Base-by-base conservation (phyloP, 2,888 invertebrate species). In the Sphaerophoria taeniata region DNA sequence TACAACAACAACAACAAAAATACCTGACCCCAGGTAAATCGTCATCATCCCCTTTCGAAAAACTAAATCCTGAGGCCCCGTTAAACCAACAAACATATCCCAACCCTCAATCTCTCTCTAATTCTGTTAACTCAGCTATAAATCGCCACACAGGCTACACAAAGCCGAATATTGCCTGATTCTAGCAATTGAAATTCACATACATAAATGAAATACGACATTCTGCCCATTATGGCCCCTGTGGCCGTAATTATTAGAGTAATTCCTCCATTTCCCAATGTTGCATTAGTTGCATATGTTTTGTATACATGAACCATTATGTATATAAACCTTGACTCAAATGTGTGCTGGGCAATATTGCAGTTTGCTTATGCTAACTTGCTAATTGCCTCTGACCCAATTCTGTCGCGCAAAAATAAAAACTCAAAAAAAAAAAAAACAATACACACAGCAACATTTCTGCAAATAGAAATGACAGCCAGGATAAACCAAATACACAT, bases 371-470 rank as follows among this genome's bases (percentile, higher is more conserved):
- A 43, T 53, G 34, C 63, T 58, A 70, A 69, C 75, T 72, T 75
- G 60, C 80, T 81, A 77, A 85, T 85, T 85, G 76, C 80, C 76
- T 81, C 31, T 81, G 81, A 85, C 81, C 85, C 70, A 85, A 34
- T 73, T 72, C 36, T 60, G 56, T 67, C 67, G 45, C 43, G 24
- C 24, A 24, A 24, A 24, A 24, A 24, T 24, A 34, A 47, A 60
- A 34, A 36, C 11, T 55, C 9, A 34, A 60, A 16, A 36, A 43
- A 24, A 60, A 60, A 60, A 16, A 36, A 43, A 24, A 60, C 39
- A 60, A 6, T 12, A 39, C 11, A 43, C 36, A 11, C 43, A 43
- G 9, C 43, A 43, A 7, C 53, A 55, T 56, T 34, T 34, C 34
- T 34, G 43, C 43, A 43, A 43, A 43, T 43, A 43, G n/a, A 55